Evolutionary conservation across 1,140 invertebrate species (phyloP), one percentile per base, ranked within the genome.

Genomic region (Diachasma alloeum): DNA sequence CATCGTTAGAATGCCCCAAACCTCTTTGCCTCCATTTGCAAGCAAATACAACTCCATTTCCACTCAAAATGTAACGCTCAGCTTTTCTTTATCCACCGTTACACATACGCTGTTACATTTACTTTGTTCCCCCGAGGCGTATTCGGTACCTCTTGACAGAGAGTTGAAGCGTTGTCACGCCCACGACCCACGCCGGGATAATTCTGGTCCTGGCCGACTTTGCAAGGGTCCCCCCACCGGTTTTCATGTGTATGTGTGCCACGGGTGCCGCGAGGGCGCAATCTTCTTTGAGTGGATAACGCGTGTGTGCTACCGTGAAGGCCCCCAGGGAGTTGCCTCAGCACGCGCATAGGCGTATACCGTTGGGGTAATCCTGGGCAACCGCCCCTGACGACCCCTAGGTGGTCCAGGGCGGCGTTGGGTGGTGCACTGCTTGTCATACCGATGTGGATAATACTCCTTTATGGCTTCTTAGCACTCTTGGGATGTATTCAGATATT

Each of bases 241-340:
- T 17, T 36, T 24, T 37, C 48, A 66, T 72, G 46, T 67, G 72
- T 70, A 66, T 72, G 59, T 53, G 26, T 53, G 74, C 36, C 13
- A 44, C 68, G 39, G 22, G 56, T 39, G 72, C 66, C 72, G 59
- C 72, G 53, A 80, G 79, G 79, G 79, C 73, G 72, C 76, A 80
- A 80, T 80, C 75, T 80, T 80, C 74, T 80, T 78, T 80, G 79
- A 80, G 73, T 76, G 79, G 76, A 80, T 80, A 80, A 80, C 74
- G 76, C 74, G 74, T 63, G 75, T 77, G 69, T 77, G 73, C 76
- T 76, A 78, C 76, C 70, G 70, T 53, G 15, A 75, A 17, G 36
- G 73, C 76, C 79, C 46, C 74, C 79, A 59, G 76, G 79, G 76
- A 74, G 76, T 77, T 75, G 74, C 76, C 69, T 77, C 74, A 80